Base-by-base conservation (phyloP, 2,888 invertebrate genomes). In the Synergus itoensis region DNA sequence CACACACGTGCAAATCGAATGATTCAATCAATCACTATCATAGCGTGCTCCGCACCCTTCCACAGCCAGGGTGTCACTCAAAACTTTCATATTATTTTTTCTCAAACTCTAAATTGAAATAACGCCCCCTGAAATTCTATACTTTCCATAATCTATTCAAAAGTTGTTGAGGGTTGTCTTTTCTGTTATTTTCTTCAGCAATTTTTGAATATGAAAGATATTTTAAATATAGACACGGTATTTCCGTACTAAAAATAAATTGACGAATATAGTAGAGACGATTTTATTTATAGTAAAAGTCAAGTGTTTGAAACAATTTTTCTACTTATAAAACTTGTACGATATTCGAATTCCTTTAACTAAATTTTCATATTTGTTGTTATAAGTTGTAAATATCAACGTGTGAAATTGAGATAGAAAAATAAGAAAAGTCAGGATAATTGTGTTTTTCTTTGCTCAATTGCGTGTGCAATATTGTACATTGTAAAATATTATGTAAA, bases 1-100 rank as follows among this genome's bases (percentile, higher is more conserved):
- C 79, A 80, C 82, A 78, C 67, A 81, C 73, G 79, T 78, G 79
- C 79, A 80, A 82, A 82, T 81, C 81, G 78, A 82, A 82, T 77
- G 79, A 81, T 84, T 85, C 83, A 81, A 85, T 86, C 85, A 81
- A 82, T 85, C 84, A 83, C 83, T 81, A 84, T 82, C 82, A 85
- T 81, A 83, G 81, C 81, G 76, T 76, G 77, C 80, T 81, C 80
- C 81, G 77, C 76, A 65, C 83, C 77, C 53, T 53, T n/a, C 48
- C 53, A 28, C 3, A 53, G 36, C 48, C 53, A 73, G 73, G 73
- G 73, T 73, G 53, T 73, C 73, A 73, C 73, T 73, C 73, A 73
- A 73, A 69, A 48, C 14, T 43, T 48, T 28, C 45, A 28, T 36
- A 69, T 28, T 36, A 53, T 73, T 53, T 28, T 48, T 53, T n/a